These are phyloP conservation scores for Clarias magur DNA, from an alignment of 2,113 vertebrate species.

Conservation along the genomic window DNA sequence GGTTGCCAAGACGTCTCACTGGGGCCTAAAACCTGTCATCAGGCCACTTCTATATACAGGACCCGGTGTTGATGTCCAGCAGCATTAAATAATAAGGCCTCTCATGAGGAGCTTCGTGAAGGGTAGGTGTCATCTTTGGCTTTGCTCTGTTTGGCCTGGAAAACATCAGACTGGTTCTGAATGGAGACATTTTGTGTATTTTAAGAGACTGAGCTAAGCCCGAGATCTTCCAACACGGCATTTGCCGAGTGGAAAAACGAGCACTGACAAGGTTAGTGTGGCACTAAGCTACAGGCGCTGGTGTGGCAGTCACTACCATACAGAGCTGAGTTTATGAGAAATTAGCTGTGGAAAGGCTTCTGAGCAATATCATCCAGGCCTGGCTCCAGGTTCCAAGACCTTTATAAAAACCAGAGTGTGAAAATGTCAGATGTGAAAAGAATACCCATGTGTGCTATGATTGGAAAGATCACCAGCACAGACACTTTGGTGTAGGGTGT, in stretches of 20 bases:
- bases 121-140: conserved; percentile 69
- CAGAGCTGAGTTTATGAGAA: conserved; percentile 9
- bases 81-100: conserved; percentile 43
- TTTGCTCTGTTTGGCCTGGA: conserved; percentile 21
- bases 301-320: background rate
- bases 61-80: conserved; percentile 36
- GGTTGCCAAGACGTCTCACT: background rate
- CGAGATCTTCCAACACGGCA: background rate
- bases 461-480: background rate
- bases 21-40: conserved; percentile 14
- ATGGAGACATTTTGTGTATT: conserved; percentile 33
- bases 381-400: background rate
- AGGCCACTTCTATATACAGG: conserved; percentile 52
- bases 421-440: background rate
- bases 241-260: conserved; percentile 32
- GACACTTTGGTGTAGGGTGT: background rate
- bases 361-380: background rate
- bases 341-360: background rate
- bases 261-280: background rate
- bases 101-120: conserved; percentile 36
- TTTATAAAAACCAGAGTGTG: background rate
- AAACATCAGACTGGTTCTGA: background rate
- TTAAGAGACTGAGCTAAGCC: background rate
- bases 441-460: background rate
- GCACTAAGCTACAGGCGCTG: background rate